These are phyloP conservation scores for Amphimedon queenslandica DNA, from an alignment of 37 sponge, comb jelly and placozoan species.

Conservation along the genomic window DNA sequence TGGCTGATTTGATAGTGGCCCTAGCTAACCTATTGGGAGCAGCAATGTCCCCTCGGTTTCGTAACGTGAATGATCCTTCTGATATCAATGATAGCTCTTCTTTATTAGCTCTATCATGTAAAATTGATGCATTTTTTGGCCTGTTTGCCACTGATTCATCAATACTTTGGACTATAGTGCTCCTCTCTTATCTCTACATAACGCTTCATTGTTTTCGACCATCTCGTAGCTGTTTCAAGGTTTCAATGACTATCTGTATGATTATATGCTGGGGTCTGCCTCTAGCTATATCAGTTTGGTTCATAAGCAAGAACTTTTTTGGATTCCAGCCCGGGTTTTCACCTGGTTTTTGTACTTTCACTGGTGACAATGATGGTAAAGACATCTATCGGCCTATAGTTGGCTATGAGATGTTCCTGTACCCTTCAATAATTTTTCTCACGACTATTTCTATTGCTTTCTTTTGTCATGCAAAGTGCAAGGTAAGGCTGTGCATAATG, in stretches of 20 bases:
- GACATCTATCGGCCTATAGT: constrained; percentile 12
- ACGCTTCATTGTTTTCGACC: background rate
- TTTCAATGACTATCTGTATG: background rate
- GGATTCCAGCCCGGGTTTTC: constrained; percentile 12
- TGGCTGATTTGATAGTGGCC: constrained; percentile 11
- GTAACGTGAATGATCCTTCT: background rate
- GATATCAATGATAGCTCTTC: background rate
- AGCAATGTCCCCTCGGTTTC: background rate
- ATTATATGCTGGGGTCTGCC: constrained; percentile 8
- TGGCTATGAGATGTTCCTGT: constrained; percentile 68
- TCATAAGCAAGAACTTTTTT: background rate
- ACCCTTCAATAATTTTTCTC: constrained; percentile 38
- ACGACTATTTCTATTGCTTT: constrained; percentile 15
- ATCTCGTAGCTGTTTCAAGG: background rate
- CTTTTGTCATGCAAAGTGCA: background rate
- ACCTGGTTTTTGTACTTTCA: background rate
- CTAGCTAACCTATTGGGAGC: background rate
- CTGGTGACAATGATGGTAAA: background rate
- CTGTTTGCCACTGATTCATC: constrained; percentile 6
- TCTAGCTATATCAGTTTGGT: background rate
- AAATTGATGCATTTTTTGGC: constrained; percentile 10
- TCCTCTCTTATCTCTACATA: background rate
- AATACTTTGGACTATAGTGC: background rate
- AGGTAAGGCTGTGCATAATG: constrained; percentile 1
- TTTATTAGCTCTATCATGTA: no score